Evolutionary conservation across 2,113 vertebrate species (phyloP).

Genomic region (Megaleporinus macrocephalus): DNA sequence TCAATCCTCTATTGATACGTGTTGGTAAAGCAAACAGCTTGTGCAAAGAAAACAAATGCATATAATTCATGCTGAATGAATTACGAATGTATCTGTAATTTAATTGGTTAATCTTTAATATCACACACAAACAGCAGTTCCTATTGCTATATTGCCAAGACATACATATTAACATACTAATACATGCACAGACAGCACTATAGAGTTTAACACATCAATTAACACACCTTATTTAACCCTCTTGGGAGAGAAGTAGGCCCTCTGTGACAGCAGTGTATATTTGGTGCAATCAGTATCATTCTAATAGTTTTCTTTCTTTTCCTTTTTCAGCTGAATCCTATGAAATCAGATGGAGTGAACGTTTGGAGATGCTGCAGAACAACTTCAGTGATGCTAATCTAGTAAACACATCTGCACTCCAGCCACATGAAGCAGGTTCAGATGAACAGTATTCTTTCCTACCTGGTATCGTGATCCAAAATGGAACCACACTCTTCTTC

Average conservation of each 20-base stretch:
- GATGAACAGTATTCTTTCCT: conserved; percentile 69
- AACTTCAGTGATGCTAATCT: conserved; percentile 61
- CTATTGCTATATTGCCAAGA: no score
- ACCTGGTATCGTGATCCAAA: conserved; percentile 40
- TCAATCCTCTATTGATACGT: not conserved
- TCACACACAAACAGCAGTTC: no score
- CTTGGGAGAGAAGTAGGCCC: no score
- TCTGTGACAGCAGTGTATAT: not conserved
- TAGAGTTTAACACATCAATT: no score
- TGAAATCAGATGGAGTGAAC: conserved; percentile 59
- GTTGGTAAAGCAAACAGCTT: not conserved
- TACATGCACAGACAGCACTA: no score
- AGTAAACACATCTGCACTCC: conserved; percentile 61
- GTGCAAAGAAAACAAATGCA: no score
- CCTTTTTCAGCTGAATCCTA: conserved; percentile 65
- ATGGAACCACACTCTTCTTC: conserved; percentile 64
- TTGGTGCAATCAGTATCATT: not conserved
- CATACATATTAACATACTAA: no score
- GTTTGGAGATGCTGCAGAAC: conserved; percentile 51
- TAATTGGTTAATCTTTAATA: no score
- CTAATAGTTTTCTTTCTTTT: not conserved
- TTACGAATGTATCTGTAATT: no score
- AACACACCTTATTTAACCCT: no score
- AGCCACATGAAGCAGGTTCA: conserved; percentile 62
- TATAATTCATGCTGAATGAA: no score